Evolutionary conservation across 2,113 vertebrate species (phyloP).

Genomic region (Spermophilus dauricus): DNA sequence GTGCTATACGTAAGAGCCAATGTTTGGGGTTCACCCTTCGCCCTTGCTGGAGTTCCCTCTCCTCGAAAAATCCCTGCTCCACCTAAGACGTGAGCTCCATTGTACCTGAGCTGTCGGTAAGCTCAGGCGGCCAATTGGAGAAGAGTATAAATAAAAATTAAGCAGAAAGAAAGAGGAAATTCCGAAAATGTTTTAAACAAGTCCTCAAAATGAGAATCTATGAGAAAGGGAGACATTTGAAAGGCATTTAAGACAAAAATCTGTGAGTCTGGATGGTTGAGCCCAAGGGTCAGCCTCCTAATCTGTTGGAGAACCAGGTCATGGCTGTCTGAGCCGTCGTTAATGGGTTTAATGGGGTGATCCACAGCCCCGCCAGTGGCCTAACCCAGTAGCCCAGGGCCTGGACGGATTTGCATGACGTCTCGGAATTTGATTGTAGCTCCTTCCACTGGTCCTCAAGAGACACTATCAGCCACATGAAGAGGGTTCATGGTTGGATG

Average conservation of each 20-base stretch:
- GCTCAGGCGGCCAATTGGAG: background rate
- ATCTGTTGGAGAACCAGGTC: background rate
- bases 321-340: background rate
- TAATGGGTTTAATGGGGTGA: constrained; percentile 11
- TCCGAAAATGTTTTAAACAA: constrained; percentile 28
- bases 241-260: background rate
- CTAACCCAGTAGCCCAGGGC: background rate
- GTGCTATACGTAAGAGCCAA: background rate
- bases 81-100: background rate
- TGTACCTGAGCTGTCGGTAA: background rate
- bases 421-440: background rate
- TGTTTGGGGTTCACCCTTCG: background rate
- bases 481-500: background rate
- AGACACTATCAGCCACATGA: background rate
- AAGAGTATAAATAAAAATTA: constrained; percentile 54
- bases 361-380: background rate
- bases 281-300: background rate
- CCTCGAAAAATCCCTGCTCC: background rate
- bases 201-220: background rate
- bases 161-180: background rate
- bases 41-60: background rate
- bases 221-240: background rate
- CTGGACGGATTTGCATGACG: background rate
- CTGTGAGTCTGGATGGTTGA: background rate
- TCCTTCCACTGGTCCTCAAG: background rate